These are phyloP conservation scores for Anniella stebbinsi DNA, from an alignment of 2,797 vertebrate genomes.

Conservation along the genomic window DNA sequence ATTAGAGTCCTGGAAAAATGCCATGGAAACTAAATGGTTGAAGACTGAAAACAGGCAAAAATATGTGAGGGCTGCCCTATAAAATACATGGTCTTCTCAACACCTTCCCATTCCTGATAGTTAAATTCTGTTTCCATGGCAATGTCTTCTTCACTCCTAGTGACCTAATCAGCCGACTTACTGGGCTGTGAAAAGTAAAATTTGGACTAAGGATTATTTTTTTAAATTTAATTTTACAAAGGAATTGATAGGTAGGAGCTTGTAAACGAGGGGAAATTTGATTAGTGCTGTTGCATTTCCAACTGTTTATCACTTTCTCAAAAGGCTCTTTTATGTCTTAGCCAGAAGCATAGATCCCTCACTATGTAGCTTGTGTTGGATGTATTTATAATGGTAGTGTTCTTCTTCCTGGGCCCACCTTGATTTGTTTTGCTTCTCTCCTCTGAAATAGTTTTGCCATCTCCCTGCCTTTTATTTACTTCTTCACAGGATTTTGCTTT, in stretches of 20 bases:
- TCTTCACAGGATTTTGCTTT: conserved; percentile 59
- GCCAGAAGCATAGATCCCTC: conserved; percentile 66
- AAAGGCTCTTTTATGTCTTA: conserved; percentile 68
- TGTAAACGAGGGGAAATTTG: conserved; percentile 75
- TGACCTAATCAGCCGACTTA: conserved; percentile 80
- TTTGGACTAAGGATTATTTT: conserved; percentile 76
- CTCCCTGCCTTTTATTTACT: conserved; percentile 57
- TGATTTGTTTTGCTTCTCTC: conserved; percentile 43
- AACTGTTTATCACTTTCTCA: conserved; percentile 69
- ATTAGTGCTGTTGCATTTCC: conserved; percentile 71
- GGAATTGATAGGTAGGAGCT: conserved; percentile 75
- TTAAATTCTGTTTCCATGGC: conserved; percentile 85
- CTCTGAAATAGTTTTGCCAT: conserved; percentile 59
- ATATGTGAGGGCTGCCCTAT: conserved; percentile 79
- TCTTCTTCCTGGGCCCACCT: conserved; percentile 52
- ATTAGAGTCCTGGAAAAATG: conserved; percentile 81
- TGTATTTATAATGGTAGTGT: conserved; percentile 48
- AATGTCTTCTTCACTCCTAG: conserved; percentile 80
- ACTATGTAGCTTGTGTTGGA: conserved; percentile 56
- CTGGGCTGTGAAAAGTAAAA: conserved; percentile 79
- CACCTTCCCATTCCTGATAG: conserved; percentile 78
- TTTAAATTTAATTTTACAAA: conserved; percentile 62
- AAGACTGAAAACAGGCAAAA: conserved; percentile 83
- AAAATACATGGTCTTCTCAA: conserved; percentile 78
- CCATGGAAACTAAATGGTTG: conserved; percentile 81